Evolutionary conservation across 2,797 vertebrate species (phyloP).

Genomic region (Euthynnus affinis): DNA sequence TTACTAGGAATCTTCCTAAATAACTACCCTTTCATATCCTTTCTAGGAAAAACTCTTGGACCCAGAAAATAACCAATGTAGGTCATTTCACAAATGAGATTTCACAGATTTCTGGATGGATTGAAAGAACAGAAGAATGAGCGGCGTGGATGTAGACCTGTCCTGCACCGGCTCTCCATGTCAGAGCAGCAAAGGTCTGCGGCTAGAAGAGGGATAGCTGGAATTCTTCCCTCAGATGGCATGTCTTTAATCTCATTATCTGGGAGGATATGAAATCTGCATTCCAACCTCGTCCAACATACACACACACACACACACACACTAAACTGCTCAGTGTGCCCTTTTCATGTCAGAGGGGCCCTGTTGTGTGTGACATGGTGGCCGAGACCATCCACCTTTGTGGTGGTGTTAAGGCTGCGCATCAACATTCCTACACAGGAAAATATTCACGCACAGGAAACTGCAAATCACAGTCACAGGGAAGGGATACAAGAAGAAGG

Average conservation of each 20-base stretch:
- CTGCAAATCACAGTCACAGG: neutral
- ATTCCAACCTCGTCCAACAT: constrained; percentile 72
- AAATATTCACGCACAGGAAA: neutral
- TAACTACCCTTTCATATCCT: neutral
- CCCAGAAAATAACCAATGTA: neutral
- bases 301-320: constrained; percentile 36
- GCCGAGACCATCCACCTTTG: constrained; percentile 31
- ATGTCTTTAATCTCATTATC: constrained; percentile 85
- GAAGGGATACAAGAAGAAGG: neutral
- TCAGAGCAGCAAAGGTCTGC: constrained; percentile 39
- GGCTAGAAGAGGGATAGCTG: constrained; percentile 70
- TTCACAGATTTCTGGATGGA: neutral
- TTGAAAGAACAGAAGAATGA: constrained; percentile 11
- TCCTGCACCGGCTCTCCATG: constrained; percentile 18
- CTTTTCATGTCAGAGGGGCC: constrained; percentile 52
- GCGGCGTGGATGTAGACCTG: neutral
- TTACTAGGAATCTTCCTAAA: neutral
- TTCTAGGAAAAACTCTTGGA: neutral
- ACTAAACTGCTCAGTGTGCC: constrained; percentile 27
- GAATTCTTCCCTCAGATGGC: constrained; percentile 79
- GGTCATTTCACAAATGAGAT: neutral
- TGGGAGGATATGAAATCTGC: constrained; percentile 82
- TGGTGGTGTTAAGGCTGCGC: constrained; percentile 1
- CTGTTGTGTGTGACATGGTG: constrained; percentile 42
- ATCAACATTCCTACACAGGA: constrained; percentile 2